Evolutionary conservation across 1,140 invertebrate genomes (phyloP).

Genomic region (Oncopeltus fasciatus): DNA sequence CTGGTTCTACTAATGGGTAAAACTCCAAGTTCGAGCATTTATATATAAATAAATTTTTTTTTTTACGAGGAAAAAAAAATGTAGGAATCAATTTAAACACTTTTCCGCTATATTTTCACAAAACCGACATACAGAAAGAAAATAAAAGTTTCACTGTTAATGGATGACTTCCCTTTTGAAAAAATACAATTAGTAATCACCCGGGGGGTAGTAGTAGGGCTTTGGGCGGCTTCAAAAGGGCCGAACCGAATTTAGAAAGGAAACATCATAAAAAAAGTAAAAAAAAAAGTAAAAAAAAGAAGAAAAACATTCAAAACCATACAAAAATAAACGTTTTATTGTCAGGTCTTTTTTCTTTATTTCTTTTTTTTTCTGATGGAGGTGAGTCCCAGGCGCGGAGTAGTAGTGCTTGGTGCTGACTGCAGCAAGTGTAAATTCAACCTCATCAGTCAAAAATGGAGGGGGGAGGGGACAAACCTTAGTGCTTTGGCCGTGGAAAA

Average conservation of each 20-base stretch:
- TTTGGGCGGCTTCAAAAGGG: slow-evolving; percentile 1
- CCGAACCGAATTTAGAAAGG: background rate
- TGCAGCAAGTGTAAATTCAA: too few species aligned
- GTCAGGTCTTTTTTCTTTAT: slow-evolving; percentile 5
- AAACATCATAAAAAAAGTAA: background rate
- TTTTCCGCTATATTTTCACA: slow-evolving; percentile 10
- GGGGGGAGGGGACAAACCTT: too few species aligned
- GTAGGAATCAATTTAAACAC: slow-evolving; percentile 6
- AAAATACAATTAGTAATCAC: slow-evolving; percentile 10
- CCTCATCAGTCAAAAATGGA: too few species aligned
- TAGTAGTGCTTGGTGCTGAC: too few species aligned
- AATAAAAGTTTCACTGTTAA: slow-evolving; percentile 8
- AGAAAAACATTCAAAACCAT: background rate
- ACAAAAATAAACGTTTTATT: slow-evolving; percentile 11
- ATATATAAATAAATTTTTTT: too few species aligned
- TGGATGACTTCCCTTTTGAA: slow-evolving; percentile 7
- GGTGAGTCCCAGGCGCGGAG: too few species aligned
- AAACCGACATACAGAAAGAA: background rate
- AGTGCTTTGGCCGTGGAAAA: too few species aligned
- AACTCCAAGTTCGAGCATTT: slow-evolving; percentile 1
- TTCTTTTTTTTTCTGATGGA: too few species aligned
- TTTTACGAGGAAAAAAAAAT: slow-evolving; percentile 4
- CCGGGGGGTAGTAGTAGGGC: background rate
- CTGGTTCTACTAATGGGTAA: background rate
- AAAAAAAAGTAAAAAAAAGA: background rate